A percentile compares a stretch with the other conserved stretches of the same genome.
Evolutionary conservation across 2,797 vertebrate species (phyloP).

Genomic region (Lates japonicus): DNA sequence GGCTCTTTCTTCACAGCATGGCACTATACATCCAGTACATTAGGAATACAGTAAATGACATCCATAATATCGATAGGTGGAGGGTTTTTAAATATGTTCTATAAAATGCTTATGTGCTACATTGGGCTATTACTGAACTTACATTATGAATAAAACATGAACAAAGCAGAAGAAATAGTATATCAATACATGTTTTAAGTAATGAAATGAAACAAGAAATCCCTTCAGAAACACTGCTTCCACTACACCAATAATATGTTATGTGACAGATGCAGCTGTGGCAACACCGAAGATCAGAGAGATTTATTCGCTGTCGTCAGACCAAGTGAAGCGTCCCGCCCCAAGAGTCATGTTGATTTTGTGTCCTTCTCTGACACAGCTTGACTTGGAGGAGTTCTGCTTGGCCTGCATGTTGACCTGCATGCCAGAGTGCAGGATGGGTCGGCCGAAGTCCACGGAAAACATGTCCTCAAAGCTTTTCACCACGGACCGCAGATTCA

Average conservation of each 20-base stretch:
- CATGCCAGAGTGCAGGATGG: constrained; percentile 91
- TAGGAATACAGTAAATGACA: constrained; percentile 82
- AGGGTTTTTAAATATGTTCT: constrained; percentile 68
- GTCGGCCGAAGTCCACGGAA: constrained; percentile 90
- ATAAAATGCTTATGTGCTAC: constrained; percentile 48
- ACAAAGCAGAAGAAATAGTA: constrained; percentile 34
- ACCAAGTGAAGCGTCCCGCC: constrained; percentile 89
- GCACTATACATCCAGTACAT: constrained; percentile 85
- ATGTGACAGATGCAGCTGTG: constrained; percentile 32
- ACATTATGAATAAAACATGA: constrained; percentile 24
- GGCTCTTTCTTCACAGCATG: constrained; percentile 85
- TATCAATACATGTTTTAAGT: constrained; percentile 26
- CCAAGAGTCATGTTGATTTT: constrained; percentile 93
- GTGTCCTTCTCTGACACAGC: constrained; percentile 92
- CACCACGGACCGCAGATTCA: constrained; percentile 93
- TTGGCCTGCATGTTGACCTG: constrained; percentile 95
- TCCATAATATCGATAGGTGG: constrained; percentile 81
- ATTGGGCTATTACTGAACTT: constrained; percentile 18
- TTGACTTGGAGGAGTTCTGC: constrained; percentile 94
- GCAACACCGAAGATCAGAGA: constrained; percentile 3
- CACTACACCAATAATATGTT: constrained; percentile 25
- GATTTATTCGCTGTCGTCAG: constrained; percentile 88
- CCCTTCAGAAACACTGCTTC: constrained; percentile 27
- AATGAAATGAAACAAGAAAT: constrained; percentile 33
- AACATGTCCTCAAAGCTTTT: constrained; percentile 93